Evolutionary conservation across 2,888 invertebrate genomes (phyloP).

Genomic region (Drosophila niveifrons): DNA sequence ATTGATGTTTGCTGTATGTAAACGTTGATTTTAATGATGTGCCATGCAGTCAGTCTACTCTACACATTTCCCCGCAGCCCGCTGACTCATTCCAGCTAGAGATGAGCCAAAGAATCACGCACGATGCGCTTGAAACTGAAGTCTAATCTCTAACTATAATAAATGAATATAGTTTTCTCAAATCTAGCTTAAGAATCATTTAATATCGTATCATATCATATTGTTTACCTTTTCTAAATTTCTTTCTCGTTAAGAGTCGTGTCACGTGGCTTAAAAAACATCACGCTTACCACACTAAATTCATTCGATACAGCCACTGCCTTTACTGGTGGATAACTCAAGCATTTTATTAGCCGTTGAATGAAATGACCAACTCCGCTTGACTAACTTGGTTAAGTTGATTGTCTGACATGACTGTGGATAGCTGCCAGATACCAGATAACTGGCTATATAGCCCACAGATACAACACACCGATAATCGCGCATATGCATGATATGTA

Average conservation of each 20-base stretch:
- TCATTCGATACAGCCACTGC: conserved; percentile 23
- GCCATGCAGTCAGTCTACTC: conserved; percentile 53
- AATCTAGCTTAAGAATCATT: too few relatives aligned
- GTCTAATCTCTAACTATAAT: too few relatives aligned
- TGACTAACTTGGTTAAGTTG: conserved; percentile 79
- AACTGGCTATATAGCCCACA: conserved; percentile 32
- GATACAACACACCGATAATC: conserved; percentile 31
- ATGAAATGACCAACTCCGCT: conserved; percentile 78
- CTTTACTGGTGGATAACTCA: conserved; percentile 71
- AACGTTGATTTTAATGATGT: conserved; percentile 80
- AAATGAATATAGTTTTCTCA: too few relatives aligned
- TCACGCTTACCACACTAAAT: conserved; percentile 12
- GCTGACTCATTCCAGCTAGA: conserved; percentile 1
- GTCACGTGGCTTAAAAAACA: background rate
- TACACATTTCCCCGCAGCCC: background rate
- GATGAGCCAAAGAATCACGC: background rate
- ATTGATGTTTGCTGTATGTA: conserved; percentile 76
- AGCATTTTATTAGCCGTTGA: conserved; percentile 80
- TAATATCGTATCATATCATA: too few relatives aligned
- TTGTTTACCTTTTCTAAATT: too few relatives aligned
- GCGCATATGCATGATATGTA: conserved; percentile 26
- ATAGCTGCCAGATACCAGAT: conserved; percentile 59
- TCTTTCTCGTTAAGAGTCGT: background rate
- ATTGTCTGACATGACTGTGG: conserved; percentile 78
- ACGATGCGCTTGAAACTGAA: background rate